Evolutionary conservation across 2,888 invertebrate species (phyloP).

Genomic region (Oscheius sp.): DNA sequence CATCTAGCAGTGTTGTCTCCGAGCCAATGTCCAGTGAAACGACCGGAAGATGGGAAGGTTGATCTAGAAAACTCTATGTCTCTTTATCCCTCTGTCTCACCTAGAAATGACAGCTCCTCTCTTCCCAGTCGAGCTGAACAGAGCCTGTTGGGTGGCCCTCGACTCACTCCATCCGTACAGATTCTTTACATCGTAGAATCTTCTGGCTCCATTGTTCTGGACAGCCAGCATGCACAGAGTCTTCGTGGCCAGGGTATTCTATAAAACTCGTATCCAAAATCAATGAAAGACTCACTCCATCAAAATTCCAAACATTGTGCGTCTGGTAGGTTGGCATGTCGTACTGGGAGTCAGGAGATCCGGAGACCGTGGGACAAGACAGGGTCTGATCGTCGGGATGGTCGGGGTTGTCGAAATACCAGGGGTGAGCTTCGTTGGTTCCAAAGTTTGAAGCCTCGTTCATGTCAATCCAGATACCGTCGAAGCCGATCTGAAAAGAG

Average conservation of each 20-base stretch:
- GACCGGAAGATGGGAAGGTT: constrained; percentile 74
- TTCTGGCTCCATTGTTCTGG: constrained; percentile 59
- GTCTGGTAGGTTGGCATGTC: constrained; percentile 71
- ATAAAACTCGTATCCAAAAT: neutral
- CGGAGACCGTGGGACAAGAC: constrained; percentile 57
- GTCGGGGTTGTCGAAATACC: constrained; percentile 59
- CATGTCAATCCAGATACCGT: constrained; percentile 91
- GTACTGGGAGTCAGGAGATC: constrained; percentile 52
- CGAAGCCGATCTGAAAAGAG: constrained; percentile 78
- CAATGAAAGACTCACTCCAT: neutral
- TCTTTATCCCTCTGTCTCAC: constrained; percentile 14
- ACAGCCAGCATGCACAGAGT: constrained; percentile 70
- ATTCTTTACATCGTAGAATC: constrained; percentile 56
- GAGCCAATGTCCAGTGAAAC: constrained; percentile 82
- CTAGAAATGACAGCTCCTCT: constrained; percentile 73
- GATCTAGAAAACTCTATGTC: constrained; percentile 62
- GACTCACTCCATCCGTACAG: constrained; percentile 84
- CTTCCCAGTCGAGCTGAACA: constrained; percentile 71
- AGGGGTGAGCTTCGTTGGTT: constrained; percentile 57
- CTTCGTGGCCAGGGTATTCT: constrained; percentile 58
- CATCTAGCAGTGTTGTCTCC: constrained; percentile 85
- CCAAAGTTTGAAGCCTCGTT: constrained; percentile 80
- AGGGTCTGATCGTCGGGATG: constrained; percentile 62
- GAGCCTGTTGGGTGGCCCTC: constrained; percentile 79
- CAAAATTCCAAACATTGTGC: constrained; percentile 58